These are phyloP conservation scores for Ispidina lecontei DNA, from an alignment of 2,797 vertebrate species.

Conservation along the genomic window DNA sequence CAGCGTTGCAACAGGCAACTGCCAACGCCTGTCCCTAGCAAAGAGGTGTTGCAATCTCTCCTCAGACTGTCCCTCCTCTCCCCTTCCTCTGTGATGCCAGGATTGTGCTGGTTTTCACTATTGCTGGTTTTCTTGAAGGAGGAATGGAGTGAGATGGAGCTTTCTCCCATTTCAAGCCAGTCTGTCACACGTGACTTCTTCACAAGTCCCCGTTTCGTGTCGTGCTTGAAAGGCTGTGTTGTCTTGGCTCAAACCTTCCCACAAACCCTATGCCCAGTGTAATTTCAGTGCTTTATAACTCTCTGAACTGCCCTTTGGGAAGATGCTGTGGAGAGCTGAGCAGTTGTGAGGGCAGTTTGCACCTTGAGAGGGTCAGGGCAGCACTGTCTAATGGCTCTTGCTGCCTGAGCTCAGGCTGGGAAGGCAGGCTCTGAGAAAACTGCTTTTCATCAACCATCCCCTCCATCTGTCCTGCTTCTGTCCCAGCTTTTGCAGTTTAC, in stretches of 20 bases:
- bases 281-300: neutral
- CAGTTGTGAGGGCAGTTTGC: neutral
- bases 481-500: neutral
- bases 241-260: neutral
- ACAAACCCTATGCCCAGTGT: neutral
- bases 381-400: neutral
- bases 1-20: neutral
- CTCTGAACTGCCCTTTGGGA: neutral
- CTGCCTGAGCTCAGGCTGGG: neutral
- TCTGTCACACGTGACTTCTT: fast-evolving
- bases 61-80: neutral
- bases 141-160: neutral
- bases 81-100: neutral
- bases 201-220: neutral
- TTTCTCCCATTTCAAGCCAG: neutral
- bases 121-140: neutral
- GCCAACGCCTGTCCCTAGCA: neutral
- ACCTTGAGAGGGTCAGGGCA: neutral
- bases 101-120: neutral
- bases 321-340: neutral
- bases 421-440: neutral
- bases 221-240: neutral
- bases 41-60: neutral
- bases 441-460: neutral
- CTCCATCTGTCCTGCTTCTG: neutral